Percentiles rank a stretch among this genome's conserved stretches.
Conservation (phyloP, 1,140 invertebrate species). For the Heliconius eleuchia region DNA sequence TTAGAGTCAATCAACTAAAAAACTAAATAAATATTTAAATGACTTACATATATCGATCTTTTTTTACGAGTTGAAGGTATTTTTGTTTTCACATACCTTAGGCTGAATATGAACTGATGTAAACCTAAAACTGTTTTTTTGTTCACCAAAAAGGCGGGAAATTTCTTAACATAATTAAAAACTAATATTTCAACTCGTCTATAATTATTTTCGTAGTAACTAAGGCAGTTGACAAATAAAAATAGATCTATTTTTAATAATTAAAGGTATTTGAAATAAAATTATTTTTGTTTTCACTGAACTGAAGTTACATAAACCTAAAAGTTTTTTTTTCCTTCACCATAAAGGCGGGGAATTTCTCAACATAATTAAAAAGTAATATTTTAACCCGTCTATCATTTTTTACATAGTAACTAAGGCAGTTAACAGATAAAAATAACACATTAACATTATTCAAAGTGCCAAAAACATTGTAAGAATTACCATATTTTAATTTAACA, state of each 20-base stretch:
- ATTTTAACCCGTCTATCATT: background rate
- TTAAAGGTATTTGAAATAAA: background rate
- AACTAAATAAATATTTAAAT: constrained; percentile 3
- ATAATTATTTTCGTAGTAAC: background rate
- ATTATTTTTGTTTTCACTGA: background rate
- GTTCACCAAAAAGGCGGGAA: background rate
- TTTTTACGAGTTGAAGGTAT: background rate
- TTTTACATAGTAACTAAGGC: background rate
- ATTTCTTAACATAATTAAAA: background rate
- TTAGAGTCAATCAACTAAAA: background rate
- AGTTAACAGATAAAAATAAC: constrained; percentile 7
- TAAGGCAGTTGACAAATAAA: background rate
- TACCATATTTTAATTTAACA: constrained; percentile 13
- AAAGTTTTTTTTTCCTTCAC: background rate
- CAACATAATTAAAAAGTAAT: background rate
- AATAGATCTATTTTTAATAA: background rate
- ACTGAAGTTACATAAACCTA: background rate
- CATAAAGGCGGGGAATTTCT: too few species aligned
- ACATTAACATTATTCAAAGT: constrained; percentile 15
- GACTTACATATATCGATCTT: background rate
- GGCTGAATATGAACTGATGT: too few species aligned
- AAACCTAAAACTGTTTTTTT: background rate
- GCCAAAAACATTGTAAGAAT: constrained; percentile 13
- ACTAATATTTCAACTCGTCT: background rate
- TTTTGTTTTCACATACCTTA: background rate